Evolutionary conservation across 2,113 vertebrate genomes (phyloP), one percentile per base, ranked within the genome.

Genomic region (Sigmodon hispidus): DNA sequence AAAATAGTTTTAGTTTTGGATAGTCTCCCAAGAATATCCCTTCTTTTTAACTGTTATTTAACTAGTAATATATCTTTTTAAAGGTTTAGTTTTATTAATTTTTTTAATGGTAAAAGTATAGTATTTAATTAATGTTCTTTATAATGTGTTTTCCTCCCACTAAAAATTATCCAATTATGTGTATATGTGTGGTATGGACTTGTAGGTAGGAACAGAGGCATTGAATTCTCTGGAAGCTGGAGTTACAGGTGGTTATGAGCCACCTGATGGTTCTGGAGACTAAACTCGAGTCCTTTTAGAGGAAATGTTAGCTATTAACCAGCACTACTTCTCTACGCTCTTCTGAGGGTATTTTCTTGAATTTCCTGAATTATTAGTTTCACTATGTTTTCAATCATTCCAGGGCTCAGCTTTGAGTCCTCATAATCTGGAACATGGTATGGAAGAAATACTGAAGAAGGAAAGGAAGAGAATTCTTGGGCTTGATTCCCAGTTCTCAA

Each of bases 1-100:
- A 21, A 83, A 48, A 59, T 59, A 59, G 79, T 2, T 4, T 81
- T 40, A 86, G 5, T 90, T 96, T 96, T 85, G 59, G 36, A 75
- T 65, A 90, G 26, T 88, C 76, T 85, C 69, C 48, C 21, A 72
- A 48, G 10, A 61, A 31, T 2, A 19, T 91, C 59, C 50, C 70
- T 95, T 94, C 80, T n/a, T 40, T 29, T 81, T 83, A 61, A 83
- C 22, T 90, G 55, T 93, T 88, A 19, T 29, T 81, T 83, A 61
- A 83, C 22, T 90, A 55, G 91, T 88, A 19, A 63, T 48, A 29
- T 76, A 26, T 67, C 65, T 96, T 95, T n/a, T 52, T 57, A 57
- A 80, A 21, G n/a, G 36, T 80, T 77, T 55, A n/a, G 36, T 26
- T 59, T 59, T 59, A 57, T 40, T 57, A 40, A 40, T 81, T 26